Evolutionary conservation across 2,113 vertebrate species (phyloP).

Genomic region (Alaudala cheleensis): DNA sequence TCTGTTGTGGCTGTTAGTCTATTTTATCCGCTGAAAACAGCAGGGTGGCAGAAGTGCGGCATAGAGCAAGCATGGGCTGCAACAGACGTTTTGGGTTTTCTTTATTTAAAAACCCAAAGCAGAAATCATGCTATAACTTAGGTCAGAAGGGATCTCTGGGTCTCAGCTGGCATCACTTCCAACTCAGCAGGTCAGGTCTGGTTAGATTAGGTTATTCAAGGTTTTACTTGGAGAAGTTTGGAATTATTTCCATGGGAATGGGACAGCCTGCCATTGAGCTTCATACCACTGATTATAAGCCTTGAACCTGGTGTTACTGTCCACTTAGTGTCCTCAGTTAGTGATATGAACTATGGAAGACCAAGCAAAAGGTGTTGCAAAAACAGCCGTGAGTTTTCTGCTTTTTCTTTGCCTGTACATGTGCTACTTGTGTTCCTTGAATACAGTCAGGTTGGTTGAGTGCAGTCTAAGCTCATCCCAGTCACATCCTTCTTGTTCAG

Average conservation of each 20-base stretch:
- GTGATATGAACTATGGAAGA: not conserved
- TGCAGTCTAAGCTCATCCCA: not conserved
- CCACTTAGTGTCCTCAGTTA: not conserved
- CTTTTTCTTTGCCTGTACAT: not conserved
- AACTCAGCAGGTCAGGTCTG: rapidly evolving
- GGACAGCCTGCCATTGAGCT: not conserved
- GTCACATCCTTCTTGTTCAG: not conserved
- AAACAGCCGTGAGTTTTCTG: rapidly evolving
- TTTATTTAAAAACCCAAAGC: not conserved
- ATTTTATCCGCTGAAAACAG: not conserved
- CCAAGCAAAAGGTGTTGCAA: not conserved
- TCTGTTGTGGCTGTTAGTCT: not conserved
- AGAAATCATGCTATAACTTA: not conserved
- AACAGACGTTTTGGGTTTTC: not conserved
- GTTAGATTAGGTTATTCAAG: not conserved
- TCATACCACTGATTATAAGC: not conserved
- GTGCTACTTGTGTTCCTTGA: not conserved
- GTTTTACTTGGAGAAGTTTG: not conserved
- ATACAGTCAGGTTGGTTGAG: not conserved
- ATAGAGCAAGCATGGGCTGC: not conserved
- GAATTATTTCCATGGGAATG: not conserved
- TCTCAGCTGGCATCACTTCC: not conserved
- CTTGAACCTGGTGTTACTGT: not conserved
- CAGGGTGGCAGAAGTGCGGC: not conserved
- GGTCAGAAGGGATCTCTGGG: not conserved